These are phyloP conservation scores for Leptestheria dahalacensis DNA, from an alignment of 1,140 invertebrate species.

Conservation along the genomic window DNA sequence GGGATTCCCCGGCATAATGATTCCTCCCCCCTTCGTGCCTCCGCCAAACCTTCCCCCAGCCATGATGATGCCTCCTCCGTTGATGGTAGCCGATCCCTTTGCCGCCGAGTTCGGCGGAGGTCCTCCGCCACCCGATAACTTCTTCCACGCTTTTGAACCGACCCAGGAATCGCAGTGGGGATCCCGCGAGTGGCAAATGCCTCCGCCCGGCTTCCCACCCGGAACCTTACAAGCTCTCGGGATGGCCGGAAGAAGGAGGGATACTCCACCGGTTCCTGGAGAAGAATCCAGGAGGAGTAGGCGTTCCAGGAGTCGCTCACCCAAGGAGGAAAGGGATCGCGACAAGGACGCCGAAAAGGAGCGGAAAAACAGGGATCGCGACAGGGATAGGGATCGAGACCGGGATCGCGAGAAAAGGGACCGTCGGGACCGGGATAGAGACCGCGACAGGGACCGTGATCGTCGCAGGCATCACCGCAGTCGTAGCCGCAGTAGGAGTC, in stretches of 20 bases:
- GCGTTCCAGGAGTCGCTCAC: conserved; percentile 7
- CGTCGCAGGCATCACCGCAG: conserved; percentile 16
- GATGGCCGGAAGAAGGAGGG: conserved; percentile 14
- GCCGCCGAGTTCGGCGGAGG: conserved; percentile 2
- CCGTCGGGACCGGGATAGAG: conserved; percentile 18
- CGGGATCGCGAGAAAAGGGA: conserved; percentile 16
- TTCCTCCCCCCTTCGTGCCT: conserved; percentile 43
- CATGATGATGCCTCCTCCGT: conserved; percentile 31
- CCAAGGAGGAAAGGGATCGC: conserved; percentile 15
- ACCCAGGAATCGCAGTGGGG: conserved; percentile 55
- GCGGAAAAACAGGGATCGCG: conserved; percentile 17
- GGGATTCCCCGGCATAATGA: conserved; percentile 43
- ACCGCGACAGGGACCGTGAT: conserved; percentile 19
- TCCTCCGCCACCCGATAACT: conserved; percentile 34
- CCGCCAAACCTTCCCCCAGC: conserved; percentile 36
- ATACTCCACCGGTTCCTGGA: conserved; percentile 1
- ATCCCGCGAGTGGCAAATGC: conserved; percentile 20
- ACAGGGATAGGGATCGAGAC: conserved; percentile 17
- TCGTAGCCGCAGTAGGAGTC: conserved; percentile 17
- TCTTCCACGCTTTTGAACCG: conserved; percentile 52
- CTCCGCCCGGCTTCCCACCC: conserved; percentile 8
- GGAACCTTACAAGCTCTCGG: background rate
- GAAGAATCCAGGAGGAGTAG: conserved; percentile 5
- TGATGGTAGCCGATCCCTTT: conserved; percentile 22
- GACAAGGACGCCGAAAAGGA: conserved; percentile 18